Evolutionary conservation across 2,888 invertebrate genomes (phyloP).

Genomic region (Athrips mouffetella): DNA sequence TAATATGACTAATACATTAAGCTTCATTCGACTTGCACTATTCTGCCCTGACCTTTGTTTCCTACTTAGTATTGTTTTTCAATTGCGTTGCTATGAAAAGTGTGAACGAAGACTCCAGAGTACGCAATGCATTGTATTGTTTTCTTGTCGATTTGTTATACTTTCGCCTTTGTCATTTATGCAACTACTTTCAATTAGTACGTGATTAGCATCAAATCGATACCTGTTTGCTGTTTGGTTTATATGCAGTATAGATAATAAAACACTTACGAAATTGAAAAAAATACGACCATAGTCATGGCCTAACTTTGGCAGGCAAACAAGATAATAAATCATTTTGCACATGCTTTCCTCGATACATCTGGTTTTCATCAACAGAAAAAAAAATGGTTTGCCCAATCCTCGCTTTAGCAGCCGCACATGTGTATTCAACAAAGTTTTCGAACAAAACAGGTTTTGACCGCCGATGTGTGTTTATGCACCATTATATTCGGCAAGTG

Average conservation of each 20-base stretch:
- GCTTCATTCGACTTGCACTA: slow-evolving; percentile 57
- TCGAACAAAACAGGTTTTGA: slow-evolving; percentile 40
- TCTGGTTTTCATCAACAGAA: slow-evolving; percentile 16
- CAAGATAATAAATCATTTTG: slow-evolving; percentile 22
- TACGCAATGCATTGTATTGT: slow-evolving; percentile 28
- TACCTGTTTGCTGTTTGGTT: not conserved
- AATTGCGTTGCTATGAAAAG: slow-evolving; percentile 37
- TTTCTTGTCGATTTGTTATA: slow-evolving; percentile 23
- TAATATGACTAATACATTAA: slow-evolving; percentile 54
- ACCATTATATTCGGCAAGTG: slow-evolving; percentile 37
- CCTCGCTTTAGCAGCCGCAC: slow-evolving; percentile 1
- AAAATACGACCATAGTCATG: too few species aligned
- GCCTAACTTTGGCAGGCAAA: slow-evolving; percentile 19
- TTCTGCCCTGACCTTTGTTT: slow-evolving; percentile 62
- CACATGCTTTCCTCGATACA: slow-evolving; percentile 17
- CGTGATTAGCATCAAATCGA: slow-evolving; percentile 1
- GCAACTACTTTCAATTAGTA: slow-evolving; percentile 7
- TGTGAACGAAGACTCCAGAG: slow-evolving; percentile 49
- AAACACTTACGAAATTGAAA: too few species aligned
- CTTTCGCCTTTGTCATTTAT: slow-evolving; percentile 11
- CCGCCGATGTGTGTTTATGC: slow-evolving; percentile 27
- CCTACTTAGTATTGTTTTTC: slow-evolving; percentile 49
- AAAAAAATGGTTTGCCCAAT: slow-evolving; percentile 12
- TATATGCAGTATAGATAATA: not conserved
- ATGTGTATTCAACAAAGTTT: slow-evolving; percentile 33